phyloP scores from a whole-genome alignment of 35 echinoderm and acorn worm genomes.

The Hemicentrotus pulcherrimus region DNA sequence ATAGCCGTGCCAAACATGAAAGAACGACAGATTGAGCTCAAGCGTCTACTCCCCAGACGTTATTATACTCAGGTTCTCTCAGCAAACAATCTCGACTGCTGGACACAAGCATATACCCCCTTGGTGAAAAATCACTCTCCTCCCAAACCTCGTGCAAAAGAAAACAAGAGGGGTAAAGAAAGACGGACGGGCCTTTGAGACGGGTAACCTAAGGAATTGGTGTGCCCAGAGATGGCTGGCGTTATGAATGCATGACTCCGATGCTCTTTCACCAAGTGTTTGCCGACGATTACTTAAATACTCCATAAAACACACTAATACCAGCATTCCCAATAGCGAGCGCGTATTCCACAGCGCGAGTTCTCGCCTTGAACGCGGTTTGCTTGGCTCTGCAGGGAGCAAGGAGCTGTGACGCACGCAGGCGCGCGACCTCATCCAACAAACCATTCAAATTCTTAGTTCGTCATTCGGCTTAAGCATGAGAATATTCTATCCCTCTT shows the following conservation, averaged over 20 bases:
- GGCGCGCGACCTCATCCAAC: neutral
- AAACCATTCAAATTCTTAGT: neutral
- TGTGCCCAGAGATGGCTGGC: neutral
- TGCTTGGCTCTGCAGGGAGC: slow-evolving; percentile 26
- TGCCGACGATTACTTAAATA: slow-evolving; percentile 32
- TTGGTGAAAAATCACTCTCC: slow-evolving; percentile 7
- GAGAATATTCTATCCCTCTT: neutral
- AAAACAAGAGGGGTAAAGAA: neutral
- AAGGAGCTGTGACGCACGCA: neutral
- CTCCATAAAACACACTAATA: slow-evolving; percentile 28
- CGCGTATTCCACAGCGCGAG: slow-evolving; percentile 17
- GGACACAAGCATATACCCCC: slow-evolving; percentile 33
- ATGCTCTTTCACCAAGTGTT: slow-evolving; percentile 24
- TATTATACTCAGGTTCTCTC: slow-evolving; percentile 68
- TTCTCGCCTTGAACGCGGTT: slow-evolving; percentile 7
- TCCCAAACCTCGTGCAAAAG: neutral
- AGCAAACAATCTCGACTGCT: slow-evolving; percentile 58
- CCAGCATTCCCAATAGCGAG: slow-evolving; percentile 9
- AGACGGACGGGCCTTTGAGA: slow-evolving; percentile 20
- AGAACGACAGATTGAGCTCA: slow-evolving; percentile 61
- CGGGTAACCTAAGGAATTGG: slow-evolving; percentile 43
- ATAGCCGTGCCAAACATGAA: slow-evolving; percentile 38
- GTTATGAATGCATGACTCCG: slow-evolving; percentile 49
- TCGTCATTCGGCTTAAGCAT: neutral
- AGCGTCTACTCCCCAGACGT: slow-evolving; percentile 16